These are phyloP conservation scores for Onchidella celtica DNA, from an alignment of 2,888 invertebrate species.

Conservation along the genomic window DNA sequence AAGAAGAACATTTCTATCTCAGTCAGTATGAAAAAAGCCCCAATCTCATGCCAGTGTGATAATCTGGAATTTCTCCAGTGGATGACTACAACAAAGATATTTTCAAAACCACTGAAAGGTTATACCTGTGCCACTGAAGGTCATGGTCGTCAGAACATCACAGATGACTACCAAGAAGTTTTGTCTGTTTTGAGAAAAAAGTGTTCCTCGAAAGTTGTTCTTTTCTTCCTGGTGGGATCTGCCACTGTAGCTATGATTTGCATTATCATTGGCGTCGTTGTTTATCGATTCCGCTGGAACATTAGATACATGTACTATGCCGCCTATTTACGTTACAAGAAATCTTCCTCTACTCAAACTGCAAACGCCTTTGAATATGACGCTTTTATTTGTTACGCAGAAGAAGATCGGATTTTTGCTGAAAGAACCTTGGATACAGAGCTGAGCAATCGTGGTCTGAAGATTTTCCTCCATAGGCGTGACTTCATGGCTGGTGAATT, in stretches of 20 bases:
- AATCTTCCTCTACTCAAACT: background rate
- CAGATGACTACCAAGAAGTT: conserved; percentile 10
- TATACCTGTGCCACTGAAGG: conserved; percentile 21
- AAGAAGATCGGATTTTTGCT: conserved; percentile 25
- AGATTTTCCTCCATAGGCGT: conserved; percentile 36
- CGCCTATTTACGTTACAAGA: background rate
- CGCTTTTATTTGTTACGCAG: conserved; percentile 42
- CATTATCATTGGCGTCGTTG: conserved; percentile 15
- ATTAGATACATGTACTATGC: conserved; percentile 43
- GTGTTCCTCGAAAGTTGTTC: background rate
- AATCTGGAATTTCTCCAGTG: conserved; percentile 34
- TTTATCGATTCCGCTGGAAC: conserved; percentile 43
- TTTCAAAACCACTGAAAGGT: conserved; percentile 8
- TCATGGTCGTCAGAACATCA: background rate
- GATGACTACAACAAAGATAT: conserved; percentile 1
- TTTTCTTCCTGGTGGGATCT: background rate
- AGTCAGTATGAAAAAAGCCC: background rate
- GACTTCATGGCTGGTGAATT: conserved; percentile 40
- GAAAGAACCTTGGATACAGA: background rate
- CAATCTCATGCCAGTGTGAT: conserved; percentile 22
- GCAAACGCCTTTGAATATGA: conserved; percentile 16
- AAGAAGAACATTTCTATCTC: background rate
- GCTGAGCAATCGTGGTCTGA: conserved; percentile 19
- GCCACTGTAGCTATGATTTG: background rate
- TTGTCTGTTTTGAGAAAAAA: background rate